phyloP scores from a whole-genome alignment of 2,888 invertebrate genomes.

The Itoplectis maculator region DNA sequence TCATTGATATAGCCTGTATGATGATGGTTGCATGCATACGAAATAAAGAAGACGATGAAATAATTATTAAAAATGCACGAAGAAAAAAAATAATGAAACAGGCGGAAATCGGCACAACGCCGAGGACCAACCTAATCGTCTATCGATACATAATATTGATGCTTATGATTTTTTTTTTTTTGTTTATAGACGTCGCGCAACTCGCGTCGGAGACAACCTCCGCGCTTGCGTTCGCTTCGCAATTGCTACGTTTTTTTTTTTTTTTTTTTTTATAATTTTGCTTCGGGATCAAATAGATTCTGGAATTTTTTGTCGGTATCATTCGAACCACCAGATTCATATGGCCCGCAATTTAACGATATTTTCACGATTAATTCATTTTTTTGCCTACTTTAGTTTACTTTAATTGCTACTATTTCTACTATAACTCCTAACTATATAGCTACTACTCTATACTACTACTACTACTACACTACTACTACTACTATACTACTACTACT shows the following conservation, averaged over 20 bases:
- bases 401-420: constrained; percentile 76
- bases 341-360: constrained; percentile 74
- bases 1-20: constrained; percentile 71
- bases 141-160: constrained; percentile 74
- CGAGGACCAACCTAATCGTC: constrained; percentile 74
- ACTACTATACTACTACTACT: constrained; percentile 66
- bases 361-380: constrained; percentile 79
- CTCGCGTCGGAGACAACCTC: constrained; percentile 79
- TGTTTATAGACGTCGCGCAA: constrained; percentile 77
- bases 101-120: constrained; percentile 70
- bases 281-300: constrained; percentile 65
- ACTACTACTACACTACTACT: constrained; percentile 72
- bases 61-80: constrained; percentile 69
- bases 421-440: constrained; percentile 72
- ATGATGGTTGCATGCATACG: constrained; percentile 79
- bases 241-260: constrained; percentile 76
- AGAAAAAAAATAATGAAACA: constrained; percentile 64
- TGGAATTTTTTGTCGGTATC: constrained; percentile 56
- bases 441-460: constrained; percentile 71
- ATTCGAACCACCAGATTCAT: constrained; percentile 50
- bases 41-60: constrained; percentile 69
- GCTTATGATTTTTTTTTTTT: constrained; percentile 72
- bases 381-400: constrained; percentile 80
- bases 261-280: constrained; percentile 70
- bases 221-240: constrained; percentile 80